Evolutionary conservation across 2,797 vertebrate species (phyloP), one percentile per base, ranked within the genome.

Genomic region (Tamandua tetradactyla): DNA sequence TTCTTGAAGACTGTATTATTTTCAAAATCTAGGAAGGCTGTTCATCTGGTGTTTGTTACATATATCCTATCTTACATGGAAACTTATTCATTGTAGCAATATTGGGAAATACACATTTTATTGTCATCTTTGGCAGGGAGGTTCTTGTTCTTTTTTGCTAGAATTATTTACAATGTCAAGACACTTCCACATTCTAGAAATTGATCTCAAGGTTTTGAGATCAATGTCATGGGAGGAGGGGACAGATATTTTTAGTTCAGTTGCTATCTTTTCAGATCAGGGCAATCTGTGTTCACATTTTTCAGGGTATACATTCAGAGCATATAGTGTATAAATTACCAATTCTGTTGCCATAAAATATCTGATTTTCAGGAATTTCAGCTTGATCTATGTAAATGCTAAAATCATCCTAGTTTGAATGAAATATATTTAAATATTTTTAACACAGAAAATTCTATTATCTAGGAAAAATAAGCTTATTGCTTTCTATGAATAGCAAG

Each of bases 401-500:
- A 94, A 89, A 94, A 49, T 76, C 76, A 71, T 66, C 40, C n/a
- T 90, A 81, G 15, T 18, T 55, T 81, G 42, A 27, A 59, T 71
- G 89, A 92, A 82, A 59, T 89, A 69, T 27, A 59, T 42, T 86
- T 57, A 91, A 94, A 72, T 57, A 76, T 62, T 69, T 94, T 82
- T 20, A 76, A 76, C 81, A 83, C 7, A 89, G 47, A 55, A 64
- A 75, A 47, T 86, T 52, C 49, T 22, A 55, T 71, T 55, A 49
- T 69, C 42, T 87, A 86, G 35, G 14, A 90, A 80, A 84, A 57
- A 20, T 87, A 12, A 25, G 35, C n/a, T 59, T 71, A 37, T 47
- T 89, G 80, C 13, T 10, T 30, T 25, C 81, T 44, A 42, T 89
- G 35, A 86, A 25, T 22, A 68, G 69, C 37, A 37, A 44, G 66